phyloP scores from a whole-genome alignment of 1,140 invertebrate genomes.

The Lasioglossum albipes region DNA sequence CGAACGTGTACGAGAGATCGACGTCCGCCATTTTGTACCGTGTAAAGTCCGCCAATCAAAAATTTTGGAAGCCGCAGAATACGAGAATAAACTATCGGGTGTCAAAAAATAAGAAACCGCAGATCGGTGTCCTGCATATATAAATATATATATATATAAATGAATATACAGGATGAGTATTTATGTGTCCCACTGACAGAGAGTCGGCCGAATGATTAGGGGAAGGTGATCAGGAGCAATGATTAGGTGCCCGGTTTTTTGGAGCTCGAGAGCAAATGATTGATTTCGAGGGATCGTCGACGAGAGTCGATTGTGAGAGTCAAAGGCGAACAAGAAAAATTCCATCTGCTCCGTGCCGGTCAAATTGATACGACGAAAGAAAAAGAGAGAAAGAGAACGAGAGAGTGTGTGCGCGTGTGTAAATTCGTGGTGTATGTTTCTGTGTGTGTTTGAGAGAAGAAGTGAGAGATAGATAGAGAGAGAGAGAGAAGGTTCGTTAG shows the following conservation, averaged over 20 bases:
- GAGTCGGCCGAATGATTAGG: background rate
- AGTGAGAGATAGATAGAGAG: too few species aligned
- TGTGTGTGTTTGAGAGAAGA: too few species aligned
- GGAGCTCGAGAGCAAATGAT: background rate
- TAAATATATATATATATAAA: too few species aligned
- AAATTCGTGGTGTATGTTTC: too few species aligned
- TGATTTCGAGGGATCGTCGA: background rate
- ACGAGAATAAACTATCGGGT: background rate
- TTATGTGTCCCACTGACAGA: slow-evolving; percentile 8
- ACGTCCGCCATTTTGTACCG: background rate
- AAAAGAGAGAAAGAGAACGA: too few species aligned
- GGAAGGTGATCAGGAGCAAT: too few species aligned
- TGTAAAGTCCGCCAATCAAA: background rate
- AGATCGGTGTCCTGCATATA: background rate
- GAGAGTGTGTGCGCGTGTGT: too few species aligned
- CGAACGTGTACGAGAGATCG: background rate
- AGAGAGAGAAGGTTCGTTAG: slow-evolving; percentile 59
- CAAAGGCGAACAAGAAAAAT: background rate
- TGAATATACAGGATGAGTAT: background rate
- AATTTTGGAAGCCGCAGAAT: background rate
- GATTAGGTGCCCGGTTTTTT: background rate
- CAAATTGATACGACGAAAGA: slow-evolving; percentile 11
- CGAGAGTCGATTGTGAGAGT: background rate
- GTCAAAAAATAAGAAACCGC: background rate
- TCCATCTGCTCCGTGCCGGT: slow-evolving; percentile 15